Conservation (phyloP, 1,140 invertebrate genomes). For the Trachymyrmex cornetzi region DNA sequence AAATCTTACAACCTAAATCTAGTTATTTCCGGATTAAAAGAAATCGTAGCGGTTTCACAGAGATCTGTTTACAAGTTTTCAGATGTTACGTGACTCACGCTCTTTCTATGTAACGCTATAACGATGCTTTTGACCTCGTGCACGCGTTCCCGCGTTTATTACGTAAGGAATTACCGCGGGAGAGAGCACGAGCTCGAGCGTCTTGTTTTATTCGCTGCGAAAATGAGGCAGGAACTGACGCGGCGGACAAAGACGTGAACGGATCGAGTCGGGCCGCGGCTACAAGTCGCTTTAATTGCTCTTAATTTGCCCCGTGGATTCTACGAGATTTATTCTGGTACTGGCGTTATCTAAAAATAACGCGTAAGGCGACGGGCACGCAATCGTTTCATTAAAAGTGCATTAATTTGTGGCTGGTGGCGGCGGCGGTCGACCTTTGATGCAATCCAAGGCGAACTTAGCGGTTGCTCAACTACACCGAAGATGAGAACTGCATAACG, state of each 20-base stretch:
- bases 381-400: slow-evolving; percentile 71
- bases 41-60: not conserved
- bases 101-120: slow-evolving; percentile 33
- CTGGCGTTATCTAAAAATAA: slow-evolving; percentile 77
- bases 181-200: slow-evolving; percentile 26
- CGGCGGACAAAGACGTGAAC: slow-evolving; percentile 68
- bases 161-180: slow-evolving; percentile 62
- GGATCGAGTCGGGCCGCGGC: slow-evolving; percentile 51
- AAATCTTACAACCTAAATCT: not conserved
- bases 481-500: slow-evolving; percentile 44
- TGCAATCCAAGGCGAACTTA: slow-evolving; percentile 38
- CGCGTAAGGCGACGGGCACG: slow-evolving; percentile 58
- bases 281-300: slow-evolving; percentile 78
- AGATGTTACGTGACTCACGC: slow-evolving; percentile 44
- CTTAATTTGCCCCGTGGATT: slow-evolving; percentile 79
- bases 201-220: slow-evolving; percentile 58
- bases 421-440: slow-evolving; percentile 15
- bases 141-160: slow-evolving; percentile 75
- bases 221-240: slow-evolving; percentile 63
- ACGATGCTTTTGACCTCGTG: slow-evolving; percentile 68
- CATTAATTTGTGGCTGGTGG: slow-evolving; percentile 51
- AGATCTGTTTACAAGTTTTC: slow-evolving; percentile 44
- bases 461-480: slow-evolving; percentile 4
- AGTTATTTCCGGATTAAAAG: not conserved
- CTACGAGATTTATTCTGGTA: slow-evolving; percentile 79